Conservation (phyloP, 2,113 vertebrate species). For the Gnathonemus longibarbis region DNA sequence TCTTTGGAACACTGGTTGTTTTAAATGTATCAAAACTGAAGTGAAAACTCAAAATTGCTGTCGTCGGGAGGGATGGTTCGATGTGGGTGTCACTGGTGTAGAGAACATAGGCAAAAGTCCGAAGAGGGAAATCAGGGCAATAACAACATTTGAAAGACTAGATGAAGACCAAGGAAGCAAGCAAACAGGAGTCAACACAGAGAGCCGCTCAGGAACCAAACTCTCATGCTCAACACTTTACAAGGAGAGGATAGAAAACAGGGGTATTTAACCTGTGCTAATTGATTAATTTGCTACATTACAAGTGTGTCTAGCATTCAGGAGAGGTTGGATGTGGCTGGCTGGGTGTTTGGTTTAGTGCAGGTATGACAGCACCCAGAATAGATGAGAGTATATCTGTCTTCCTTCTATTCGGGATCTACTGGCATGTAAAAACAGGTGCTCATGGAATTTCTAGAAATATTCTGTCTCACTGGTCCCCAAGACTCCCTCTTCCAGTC, state of each 20-base stretch:
- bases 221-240: background rate
- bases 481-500: background rate
- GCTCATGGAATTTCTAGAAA: background rate
- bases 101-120: too few relatives aligned
- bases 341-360: background rate
- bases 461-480: background rate
- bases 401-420: background rate
- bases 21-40: background rate
- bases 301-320: background rate
- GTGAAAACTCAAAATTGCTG: background rate
- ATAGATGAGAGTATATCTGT: background rate
- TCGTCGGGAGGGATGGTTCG: background rate
- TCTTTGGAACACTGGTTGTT: background rate
- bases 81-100: background rate
- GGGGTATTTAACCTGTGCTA: background rate
- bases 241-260: background rate
- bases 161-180: background rate
- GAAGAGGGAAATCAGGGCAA: background rate
- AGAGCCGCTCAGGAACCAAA: background rate
- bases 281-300: background rate
- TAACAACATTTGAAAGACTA: background rate
- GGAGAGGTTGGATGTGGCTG: background rate
- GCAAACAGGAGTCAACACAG: background rate
- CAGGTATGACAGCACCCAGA: background rate
- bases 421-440: background rate